Conservation (phyloP, 2,113 vertebrate species). For the Melospiza georgiana region DNA sequence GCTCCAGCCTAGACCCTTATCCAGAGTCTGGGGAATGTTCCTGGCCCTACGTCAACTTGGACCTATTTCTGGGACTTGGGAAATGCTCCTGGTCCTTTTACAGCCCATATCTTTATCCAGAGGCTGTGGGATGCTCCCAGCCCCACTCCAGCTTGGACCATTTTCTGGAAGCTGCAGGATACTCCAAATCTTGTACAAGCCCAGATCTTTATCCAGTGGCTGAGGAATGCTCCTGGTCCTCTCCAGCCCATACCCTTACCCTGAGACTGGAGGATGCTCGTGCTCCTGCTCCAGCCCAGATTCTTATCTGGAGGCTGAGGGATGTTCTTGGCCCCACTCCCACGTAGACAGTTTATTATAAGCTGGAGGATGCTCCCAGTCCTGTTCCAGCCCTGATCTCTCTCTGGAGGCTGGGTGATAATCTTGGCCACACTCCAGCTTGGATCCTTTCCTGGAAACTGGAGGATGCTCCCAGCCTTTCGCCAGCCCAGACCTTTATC, state of each 20-base stretch:
- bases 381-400: not conserved
- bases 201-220: not conserved
- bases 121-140: not conserved
- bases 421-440: not conserved
- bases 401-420: not conserved
- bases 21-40: not conserved
- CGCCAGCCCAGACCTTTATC: not conserved
- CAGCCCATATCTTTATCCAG: not conserved
- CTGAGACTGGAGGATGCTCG: rapidly evolving
- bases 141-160: not conserved
- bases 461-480: not conserved
- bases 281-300: not conserved
- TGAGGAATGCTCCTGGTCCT: not conserved
- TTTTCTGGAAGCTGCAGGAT: not conserved
- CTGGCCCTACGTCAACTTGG: not conserved
- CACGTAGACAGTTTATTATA: not conserved
- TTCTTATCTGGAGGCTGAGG: not conserved
- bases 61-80: not conserved
- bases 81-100: not conserved
- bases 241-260: not conserved
- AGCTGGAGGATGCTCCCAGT: not conserved
- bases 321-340: not conserved
- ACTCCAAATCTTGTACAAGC: not conserved
- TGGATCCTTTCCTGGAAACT: not conserved
- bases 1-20: not conserved